Conservation (phyloP, 2,888 invertebrate genomes). For the Mimumesa dahlbomi region DNA sequence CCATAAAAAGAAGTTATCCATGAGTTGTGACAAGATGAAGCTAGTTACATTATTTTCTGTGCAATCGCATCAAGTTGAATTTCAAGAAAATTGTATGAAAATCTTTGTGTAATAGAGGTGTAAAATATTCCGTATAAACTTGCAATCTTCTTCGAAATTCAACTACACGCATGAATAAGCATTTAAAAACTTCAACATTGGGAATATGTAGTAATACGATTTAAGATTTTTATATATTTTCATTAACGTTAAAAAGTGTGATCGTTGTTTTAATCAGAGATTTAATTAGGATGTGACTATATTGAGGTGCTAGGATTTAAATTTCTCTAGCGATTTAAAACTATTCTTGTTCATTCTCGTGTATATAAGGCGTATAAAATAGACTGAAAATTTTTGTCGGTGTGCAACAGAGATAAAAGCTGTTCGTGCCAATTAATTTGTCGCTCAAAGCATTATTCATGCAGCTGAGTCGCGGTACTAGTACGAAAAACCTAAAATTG, state of each 20-base stretch:
- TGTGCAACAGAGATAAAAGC: slow-evolving; percentile 13
- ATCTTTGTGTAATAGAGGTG: slow-evolving; percentile 2
- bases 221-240: slow-evolving; percentile 54
- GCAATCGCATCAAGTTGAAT: slow-evolving; percentile 26
- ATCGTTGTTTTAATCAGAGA: slow-evolving; percentile 56
- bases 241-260: slow-evolving; percentile 38
- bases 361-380: slow-evolving; percentile 17
- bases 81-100: slow-evolving; percentile 29
- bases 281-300: slow-evolving; percentile 47
- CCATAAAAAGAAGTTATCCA: slow-evolving; percentile 41
- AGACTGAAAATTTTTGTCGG: slow-evolving; percentile 8
- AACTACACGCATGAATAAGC: slow-evolving; percentile 14
- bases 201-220: slow-evolving; percentile 30
- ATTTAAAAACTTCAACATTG: slow-evolving; percentile 9
- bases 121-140: slow-evolving; percentile 21
- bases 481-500: slow-evolving; percentile 4
- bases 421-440: slow-evolving; percentile 56
- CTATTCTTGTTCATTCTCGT: slow-evolving; percentile 21
- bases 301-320: slow-evolving; percentile 23
- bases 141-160: slow-evolving; percentile 38
- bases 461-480: slow-evolving; percentile 24
- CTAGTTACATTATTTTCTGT: slow-evolving; percentile 26
- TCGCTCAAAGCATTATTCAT: slow-evolving; percentile 21
- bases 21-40: slow-evolving; percentile 30
- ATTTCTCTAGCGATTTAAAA: slow-evolving; percentile 23